Evolutionary conservation across 2,888 invertebrate species (phyloP).

Genomic region (Harpagoxenus sublaevis): DNA sequence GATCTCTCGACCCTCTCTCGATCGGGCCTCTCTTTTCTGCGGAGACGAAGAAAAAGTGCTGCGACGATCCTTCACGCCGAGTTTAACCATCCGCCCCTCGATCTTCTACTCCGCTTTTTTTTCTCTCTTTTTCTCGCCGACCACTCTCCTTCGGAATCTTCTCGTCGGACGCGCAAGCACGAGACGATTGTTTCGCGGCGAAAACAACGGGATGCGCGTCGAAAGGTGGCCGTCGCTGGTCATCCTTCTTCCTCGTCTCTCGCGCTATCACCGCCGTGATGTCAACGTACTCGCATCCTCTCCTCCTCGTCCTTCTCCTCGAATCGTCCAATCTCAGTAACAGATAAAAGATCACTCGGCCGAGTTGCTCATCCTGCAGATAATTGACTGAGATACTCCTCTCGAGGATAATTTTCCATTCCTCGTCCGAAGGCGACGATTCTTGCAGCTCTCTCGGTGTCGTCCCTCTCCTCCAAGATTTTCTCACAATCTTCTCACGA

Average conservation of each 20-base stretch:
- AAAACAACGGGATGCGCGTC: conserved; percentile 78
- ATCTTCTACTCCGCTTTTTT: not conserved
- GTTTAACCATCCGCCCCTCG: not conserved
- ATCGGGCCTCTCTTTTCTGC: not conserved
- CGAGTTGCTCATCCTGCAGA: conserved; percentile 19
- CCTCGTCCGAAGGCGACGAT: not conserved
- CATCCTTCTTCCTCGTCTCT: conserved; percentile 52
- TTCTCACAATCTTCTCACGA: not conserved
- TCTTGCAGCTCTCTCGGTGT: conserved; percentile 9
- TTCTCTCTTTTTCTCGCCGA: not conserved
- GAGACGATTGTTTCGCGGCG: conserved; percentile 75
- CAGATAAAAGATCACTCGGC: not conserved
- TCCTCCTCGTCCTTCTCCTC: not conserved
- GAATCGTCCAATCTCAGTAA: not conserved
- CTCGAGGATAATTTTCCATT: not conserved
- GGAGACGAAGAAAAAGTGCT: conserved; percentile 28
- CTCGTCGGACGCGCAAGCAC: conserved; percentile 75
- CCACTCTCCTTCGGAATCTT: not conserved
- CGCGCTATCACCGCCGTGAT: conserved; percentile 59
- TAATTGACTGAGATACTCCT: not conserved
- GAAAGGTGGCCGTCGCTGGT: conserved; percentile 56
- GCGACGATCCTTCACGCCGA: conserved; percentile 8
- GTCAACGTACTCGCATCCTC: not conserved
- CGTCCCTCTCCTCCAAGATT: not conserved
- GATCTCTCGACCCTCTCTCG: not conserved